phyloP scores from a whole-genome alignment of 2,888 invertebrate genomes.

The Orthosia incerta region DNA sequence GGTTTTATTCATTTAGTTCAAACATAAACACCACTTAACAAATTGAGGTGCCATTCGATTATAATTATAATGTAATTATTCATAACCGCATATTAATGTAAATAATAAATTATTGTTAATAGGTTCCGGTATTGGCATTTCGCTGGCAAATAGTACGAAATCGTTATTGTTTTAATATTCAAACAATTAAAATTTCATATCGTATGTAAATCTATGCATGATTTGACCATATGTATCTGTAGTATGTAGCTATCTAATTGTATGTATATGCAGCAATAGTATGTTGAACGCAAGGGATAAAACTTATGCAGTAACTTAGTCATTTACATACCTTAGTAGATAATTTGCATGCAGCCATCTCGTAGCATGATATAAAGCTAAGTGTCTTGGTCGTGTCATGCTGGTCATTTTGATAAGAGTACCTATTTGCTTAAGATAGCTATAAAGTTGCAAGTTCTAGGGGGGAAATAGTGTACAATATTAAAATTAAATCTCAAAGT shows the following conservation, averaged over 20 bases:
- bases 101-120: neutral
- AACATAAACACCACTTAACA: constrained; percentile 2
- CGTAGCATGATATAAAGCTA: constrained; percentile 7
- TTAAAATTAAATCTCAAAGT: neutral
- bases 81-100: neutral
- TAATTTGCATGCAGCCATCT: constrained; percentile 17
- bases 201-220: neutral
- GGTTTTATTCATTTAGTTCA: constrained; percentile 11
- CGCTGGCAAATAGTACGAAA: too few relatives aligned
- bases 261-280: neutral
- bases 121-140: neutral
- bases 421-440: constrained; percentile 5
- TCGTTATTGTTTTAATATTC: neutral
- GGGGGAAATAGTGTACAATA: too few relatives aligned
- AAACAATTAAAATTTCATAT: neutral
- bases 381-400: neutral
- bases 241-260: neutral
- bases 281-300: neutral
- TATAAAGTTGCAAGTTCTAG: neutral
- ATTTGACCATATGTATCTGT: too few relatives aligned
- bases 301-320: neutral
- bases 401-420: constrained; percentile 27
- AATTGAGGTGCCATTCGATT: neutral
- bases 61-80: constrained; percentile 4
- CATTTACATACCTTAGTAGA: constrained; percentile 1